These are phyloP conservation scores for Morone chrysops DNA, from an alignment of 2,113 vertebrate species.

Conservation along the genomic window DNA sequence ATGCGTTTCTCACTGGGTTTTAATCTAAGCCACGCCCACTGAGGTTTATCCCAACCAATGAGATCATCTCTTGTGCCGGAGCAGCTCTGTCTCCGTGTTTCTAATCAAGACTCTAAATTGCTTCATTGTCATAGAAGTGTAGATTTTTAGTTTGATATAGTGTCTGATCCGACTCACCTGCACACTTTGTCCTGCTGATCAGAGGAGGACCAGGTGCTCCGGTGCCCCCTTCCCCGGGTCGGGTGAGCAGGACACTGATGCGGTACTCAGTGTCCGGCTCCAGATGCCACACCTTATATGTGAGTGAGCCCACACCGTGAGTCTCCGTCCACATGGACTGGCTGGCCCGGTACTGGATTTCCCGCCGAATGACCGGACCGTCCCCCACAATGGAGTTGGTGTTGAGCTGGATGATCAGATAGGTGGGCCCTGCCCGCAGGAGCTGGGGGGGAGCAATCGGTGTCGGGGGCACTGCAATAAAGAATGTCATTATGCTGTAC, in stretches of 20 bases:
- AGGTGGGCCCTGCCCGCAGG: slow-evolving; percentile 93
- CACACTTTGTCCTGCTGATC: slow-evolving; percentile 95
- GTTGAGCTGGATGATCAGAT: slow-evolving; percentile 97
- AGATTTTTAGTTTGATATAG: not conserved
- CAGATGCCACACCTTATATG: slow-evolving; percentile 96
- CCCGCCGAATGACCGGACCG: slow-evolving; percentile 93
- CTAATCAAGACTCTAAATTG: not conserved
- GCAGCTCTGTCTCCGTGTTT: not conserved
- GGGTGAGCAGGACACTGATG: slow-evolving; percentile 94
- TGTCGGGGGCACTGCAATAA: slow-evolving; percentile 89
- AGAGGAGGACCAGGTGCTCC: slow-evolving; percentile 93
- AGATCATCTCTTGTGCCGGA: not conserved
- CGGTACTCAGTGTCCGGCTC: slow-evolving; percentile 97
- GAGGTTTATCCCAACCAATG: slow-evolving; percentile 2
- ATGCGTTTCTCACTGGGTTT: not conserved
- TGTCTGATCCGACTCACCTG: slow-evolving; percentile 84
- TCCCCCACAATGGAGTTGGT: slow-evolving; percentile 95
- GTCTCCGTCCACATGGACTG: slow-evolving; percentile 93
- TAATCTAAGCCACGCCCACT: not conserved
- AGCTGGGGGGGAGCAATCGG: slow-evolving; percentile 94
- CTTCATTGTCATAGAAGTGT: not conserved
- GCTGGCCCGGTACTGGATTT: slow-evolving; percentile 95
- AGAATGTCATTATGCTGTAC: not conserved
- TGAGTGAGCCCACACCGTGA: slow-evolving; percentile 92
- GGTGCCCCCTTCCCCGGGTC: slow-evolving; percentile 93